A percentile compares a stretch with the other conserved stretches of the same genome.
These are phyloP conservation scores for Lithobates sylvaticus DNA, from an alignment of 2,797 vertebrate genomes.

Conservation along the genomic window DNA sequence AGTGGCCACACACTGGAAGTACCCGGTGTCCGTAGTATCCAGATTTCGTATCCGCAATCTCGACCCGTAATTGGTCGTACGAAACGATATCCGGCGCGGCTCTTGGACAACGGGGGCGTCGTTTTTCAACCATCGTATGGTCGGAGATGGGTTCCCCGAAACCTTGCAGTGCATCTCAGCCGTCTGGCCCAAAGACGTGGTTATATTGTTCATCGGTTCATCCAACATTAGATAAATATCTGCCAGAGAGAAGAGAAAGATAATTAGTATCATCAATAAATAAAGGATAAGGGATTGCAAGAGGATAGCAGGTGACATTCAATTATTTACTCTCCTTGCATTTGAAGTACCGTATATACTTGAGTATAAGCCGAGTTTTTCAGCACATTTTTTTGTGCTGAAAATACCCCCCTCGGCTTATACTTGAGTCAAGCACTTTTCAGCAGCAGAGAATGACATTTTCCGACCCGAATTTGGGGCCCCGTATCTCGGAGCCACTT, in stretches of 20 bases:
- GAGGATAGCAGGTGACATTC: too few relatives aligned
- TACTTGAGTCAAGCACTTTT: too few relatives aligned
- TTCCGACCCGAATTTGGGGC: too few relatives aligned
- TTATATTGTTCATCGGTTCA: slow-evolving; percentile 98
- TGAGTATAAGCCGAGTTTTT: too few relatives aligned
- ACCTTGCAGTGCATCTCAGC: slow-evolving; percentile 93
- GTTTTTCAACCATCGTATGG: slow-evolving; percentile 95
- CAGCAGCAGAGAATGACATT: too few relatives aligned
- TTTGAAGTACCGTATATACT: too few relatives aligned
- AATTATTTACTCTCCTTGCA: too few relatives aligned
- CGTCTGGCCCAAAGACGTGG: slow-evolving; percentile 91
- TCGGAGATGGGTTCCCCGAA: slow-evolving; percentile 86
- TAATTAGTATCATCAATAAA: background rate
- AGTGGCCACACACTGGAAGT: slow-evolving; percentile 95
- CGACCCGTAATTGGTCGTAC: slow-evolving; percentile 86
- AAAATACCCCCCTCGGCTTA: too few relatives aligned
- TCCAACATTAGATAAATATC: slow-evolving; percentile 87
- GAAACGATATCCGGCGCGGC: slow-evolving; percentile 89
- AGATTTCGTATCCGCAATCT: slow-evolving; percentile 94
- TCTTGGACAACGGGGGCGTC: slow-evolving; percentile 96
- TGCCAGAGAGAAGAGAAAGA: slow-evolving; percentile 64
- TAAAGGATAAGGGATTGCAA: too few relatives aligned
- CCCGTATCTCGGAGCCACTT: too few relatives aligned
- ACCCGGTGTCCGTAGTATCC: slow-evolving; percentile 97
- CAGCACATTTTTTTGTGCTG: too few relatives aligned